Base-by-base conservation (phyloP, 2,888 invertebrate species). In the Anaspis maculata region DNA sequence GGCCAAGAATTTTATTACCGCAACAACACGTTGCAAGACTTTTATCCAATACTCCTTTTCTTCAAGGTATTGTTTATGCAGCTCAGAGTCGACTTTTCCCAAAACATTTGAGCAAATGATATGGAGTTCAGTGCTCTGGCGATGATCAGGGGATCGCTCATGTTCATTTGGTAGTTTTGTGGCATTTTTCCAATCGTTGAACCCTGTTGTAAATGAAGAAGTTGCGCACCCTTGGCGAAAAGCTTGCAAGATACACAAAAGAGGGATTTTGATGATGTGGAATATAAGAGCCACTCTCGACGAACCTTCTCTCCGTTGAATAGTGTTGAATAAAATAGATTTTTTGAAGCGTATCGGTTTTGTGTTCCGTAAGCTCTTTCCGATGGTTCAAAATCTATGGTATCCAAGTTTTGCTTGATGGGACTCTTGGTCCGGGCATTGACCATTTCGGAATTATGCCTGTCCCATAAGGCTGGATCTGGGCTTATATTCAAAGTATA, bases 41-140 rank as follows among this genome's bases (percentile, higher is more conserved):
- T 49, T 40, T 31, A 21, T 34, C 52, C 49, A 54, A 32, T 56
- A 52, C 11, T 29, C 30, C 12, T 29, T 38, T 42, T 52, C 44
- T 12, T 30, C 31, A 7, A 43, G 19, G 9, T 27, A 34, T 29
- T 27, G 34, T 10, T 12, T n/a, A 29, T 13, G 15, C 16, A 44
- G 24, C 15, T 30, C 28, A 25, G 21, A 16, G 32, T 44, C 29
- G 27, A 42, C 33, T 34, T 30, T 29, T 13, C 27, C 36, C 14
- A 25, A 13, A 15, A 11, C 15, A 16, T 7, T 23, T 11, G 15
- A 22, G 26, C 30, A 34, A 28, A 13, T 41, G 16, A 37, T 37
- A 23, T 23, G 14, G 13, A 38, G 31, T n/a, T 40, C 7, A 24
- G n/a, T n/a, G n/a, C 37, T 21, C 13, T 32, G 36, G 31, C 39